Evolutionary conservation across 2,113 vertebrate genomes (phyloP), one percentile per base, ranked within the genome.

Genomic region (Myotis lucifugus): DNA sequence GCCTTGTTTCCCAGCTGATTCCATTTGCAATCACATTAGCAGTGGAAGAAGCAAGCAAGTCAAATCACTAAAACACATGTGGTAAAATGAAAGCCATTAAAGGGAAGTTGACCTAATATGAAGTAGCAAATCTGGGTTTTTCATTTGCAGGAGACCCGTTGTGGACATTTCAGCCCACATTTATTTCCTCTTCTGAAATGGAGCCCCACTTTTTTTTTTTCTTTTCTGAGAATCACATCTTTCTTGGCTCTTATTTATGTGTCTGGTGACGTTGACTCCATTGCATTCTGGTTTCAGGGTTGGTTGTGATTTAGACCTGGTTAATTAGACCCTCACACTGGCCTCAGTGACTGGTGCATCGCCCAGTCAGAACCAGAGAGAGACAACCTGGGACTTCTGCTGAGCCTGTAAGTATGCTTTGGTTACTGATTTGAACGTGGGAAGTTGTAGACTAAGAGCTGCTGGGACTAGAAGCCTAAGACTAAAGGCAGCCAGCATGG

Each of bases 151-250:
- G 37, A 94, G 86, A 72, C 18, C 19, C 0, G 1, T 8, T 64
- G 72, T 34, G 52, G 46, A 86, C 18, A 37, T 70, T 88, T 79
- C 10, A 86, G 50, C 6, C 32, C 29, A 73, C 3, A 18, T 81
- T 95, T 90, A 89, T 32, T 95, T 93, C 27, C 52, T 91, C 12
- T 91, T 94, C 72, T 87, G 88, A 81, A 88, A 81, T 13, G 52
- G 15, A 25, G 0, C 7, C 84, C 72, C 50, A 34, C 8, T 73
- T 91, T 50, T 83, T 8, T 64, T 50, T 78, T 34, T 32, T 89
- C 64, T 84, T 76, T 66, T 29, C 56, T 54, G 40, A 88, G 66
- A 66, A 61, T 4, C 2, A 42, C 40, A 76, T 90, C 25, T 90
- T 93, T 79, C 42, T 15, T 82, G 40, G 32, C 82, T 86, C 46